A percentile compares a stretch with the other conserved stretches of the same genome.
phyloP scores from a whole-genome alignment of 2,888 invertebrate genomes.

The Acanthoscelides obtectus region DNA sequence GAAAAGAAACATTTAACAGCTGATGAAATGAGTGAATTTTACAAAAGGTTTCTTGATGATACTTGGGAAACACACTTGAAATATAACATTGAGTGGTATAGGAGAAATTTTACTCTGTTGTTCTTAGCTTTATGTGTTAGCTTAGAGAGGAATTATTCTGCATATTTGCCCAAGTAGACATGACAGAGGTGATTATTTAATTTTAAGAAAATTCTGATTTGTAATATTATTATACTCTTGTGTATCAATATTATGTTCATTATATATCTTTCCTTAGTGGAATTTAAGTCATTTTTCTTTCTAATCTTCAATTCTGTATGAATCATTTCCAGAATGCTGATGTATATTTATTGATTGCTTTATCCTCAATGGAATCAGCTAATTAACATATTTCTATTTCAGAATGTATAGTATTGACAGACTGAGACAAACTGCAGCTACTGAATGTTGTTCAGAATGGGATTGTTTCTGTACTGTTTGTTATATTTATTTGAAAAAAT shows the following conservation, averaged over 20 bases:
- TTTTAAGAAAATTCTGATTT: too few relatives aligned
- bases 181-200: too few relatives aligned
- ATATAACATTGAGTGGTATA: slow-evolving; percentile 83
- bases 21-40: slow-evolving; percentile 86
- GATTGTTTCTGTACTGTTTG: not conserved
- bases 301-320: too few relatives aligned
- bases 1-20: slow-evolving; percentile 58
- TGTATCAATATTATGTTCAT: too few relatives aligned
- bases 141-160: slow-evolving; percentile 37
- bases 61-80: slow-evolving; percentile 70
- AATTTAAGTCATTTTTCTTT: too few relatives aligned
- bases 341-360: too few relatives aligned
- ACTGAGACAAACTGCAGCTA: not conserved
- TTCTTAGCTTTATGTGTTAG: slow-evolving; percentile 59
- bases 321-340: too few relatives aligned
- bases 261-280: too few relatives aligned
- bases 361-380: too few relatives aligned
- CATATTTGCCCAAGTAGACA: not conserved
- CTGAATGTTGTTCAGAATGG: not conserved
- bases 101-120: slow-evolving; percentile 65
- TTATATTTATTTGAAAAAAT: not conserved
- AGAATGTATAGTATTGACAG: not conserved
- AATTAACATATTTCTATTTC: not conserved
- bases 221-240: too few relatives aligned
- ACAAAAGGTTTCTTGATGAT: slow-evolving; percentile 78